Conservation (phyloP, 2,797 vertebrate genomes). For the Sebastiscus tertius region DNA sequence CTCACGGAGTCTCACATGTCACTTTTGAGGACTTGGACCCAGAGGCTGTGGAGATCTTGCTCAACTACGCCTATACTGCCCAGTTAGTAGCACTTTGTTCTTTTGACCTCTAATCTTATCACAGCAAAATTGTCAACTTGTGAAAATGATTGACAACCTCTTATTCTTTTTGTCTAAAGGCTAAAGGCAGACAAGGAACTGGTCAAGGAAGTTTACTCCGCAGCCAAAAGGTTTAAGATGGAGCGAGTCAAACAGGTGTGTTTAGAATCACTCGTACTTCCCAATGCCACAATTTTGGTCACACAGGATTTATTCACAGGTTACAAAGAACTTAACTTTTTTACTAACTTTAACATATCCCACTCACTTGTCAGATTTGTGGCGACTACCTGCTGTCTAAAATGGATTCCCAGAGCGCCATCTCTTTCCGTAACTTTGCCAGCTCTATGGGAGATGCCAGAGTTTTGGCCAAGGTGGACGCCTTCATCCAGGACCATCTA, state of each 20-base stretch:
- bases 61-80: constrained; percentile 98
- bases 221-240: constrained; percentile 97
- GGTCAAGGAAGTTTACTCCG: constrained; percentile 98
- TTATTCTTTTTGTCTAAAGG: constrained; percentile 65
- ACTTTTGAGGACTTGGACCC: constrained; percentile 98
- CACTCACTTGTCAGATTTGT: constrained; percentile 87
- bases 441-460: constrained; percentile 93
- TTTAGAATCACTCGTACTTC: not conserved
- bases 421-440: constrained; percentile 96
- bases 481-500: constrained; percentile 96
- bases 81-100: constrained; percentile 86
- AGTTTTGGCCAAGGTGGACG: constrained; percentile 92
- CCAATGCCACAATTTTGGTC: too few species aligned
- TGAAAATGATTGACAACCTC: constrained; percentile 41
- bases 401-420: constrained; percentile 93
- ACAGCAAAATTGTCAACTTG: not conserved
- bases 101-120: not conserved
- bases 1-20: constrained; percentile 94
- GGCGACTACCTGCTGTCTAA: constrained; percentile 97
- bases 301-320: not conserved
- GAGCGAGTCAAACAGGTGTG: constrained; percentile 97
- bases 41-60: constrained; percentile 94
- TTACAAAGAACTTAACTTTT: not conserved
- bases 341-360: not conserved
- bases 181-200: constrained; percentile 97